These are phyloP conservation scores for Notarius quadriscutis DNA, from an alignment of 2,113 vertebrate species.

Conservation along the genomic window DNA sequence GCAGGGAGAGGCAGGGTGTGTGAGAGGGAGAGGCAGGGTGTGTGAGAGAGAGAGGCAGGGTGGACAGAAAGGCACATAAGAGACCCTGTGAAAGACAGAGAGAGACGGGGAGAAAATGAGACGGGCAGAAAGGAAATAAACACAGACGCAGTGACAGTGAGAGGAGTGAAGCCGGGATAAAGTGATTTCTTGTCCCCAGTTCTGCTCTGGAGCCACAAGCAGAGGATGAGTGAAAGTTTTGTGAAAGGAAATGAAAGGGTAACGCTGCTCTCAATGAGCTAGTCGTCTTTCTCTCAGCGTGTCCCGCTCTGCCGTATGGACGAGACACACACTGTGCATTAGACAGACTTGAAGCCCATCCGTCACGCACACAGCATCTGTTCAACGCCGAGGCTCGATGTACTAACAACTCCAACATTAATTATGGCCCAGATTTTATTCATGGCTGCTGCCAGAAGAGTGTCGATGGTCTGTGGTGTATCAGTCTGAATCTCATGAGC, in stretches of 20 bases:
- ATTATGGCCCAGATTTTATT: conserved; percentile 32
- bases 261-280: conserved; percentile 1
- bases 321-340: conserved; percentile 3
- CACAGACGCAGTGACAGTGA: background rate
- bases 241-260: conserved; percentile 19
- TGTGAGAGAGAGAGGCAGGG: background rate
- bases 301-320: conserved; percentile 38
- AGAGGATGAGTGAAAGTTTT: background rate
- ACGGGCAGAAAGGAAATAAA: background rate
- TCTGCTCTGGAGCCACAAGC: background rate
- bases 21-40: background rate
- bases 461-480: background rate
- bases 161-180: background rate
- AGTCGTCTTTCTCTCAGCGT: background rate
- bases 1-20: background rate
- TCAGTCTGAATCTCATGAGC: background rate
- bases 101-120: background rate
- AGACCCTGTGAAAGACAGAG: background rate
- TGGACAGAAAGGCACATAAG: background rate
- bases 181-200: background rate
- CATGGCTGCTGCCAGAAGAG: conserved; percentile 14
- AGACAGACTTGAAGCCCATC: conserved; percentile 43
- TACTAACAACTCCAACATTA: conserved; percentile 31
- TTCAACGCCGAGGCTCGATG: conserved; percentile 1
- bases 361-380: conserved; percentile 42